A percentile compares a stretch with the other conserved stretches of the same genome.
Evolutionary conservation across 2,797 vertebrate species (phyloP).

Genomic region (Hapalemur alaotrensis): DNA sequence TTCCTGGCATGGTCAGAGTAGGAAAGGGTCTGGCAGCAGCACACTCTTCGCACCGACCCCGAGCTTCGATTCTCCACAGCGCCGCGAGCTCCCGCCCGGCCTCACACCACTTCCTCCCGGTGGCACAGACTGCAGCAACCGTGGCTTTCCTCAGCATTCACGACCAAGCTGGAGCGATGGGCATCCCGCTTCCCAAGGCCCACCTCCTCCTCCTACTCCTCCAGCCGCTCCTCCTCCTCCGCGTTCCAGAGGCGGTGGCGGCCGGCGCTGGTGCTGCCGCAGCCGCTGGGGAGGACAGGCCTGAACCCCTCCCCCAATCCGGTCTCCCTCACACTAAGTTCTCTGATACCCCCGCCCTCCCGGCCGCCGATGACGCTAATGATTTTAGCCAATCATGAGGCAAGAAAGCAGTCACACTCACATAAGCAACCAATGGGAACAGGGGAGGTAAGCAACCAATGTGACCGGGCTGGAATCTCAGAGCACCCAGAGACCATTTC

Average conservation of each 20-base stretch:
- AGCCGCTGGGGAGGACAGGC: slow-evolving; percentile 69
- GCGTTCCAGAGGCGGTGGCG: slow-evolving; percentile 59
- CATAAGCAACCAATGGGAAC: slow-evolving; percentile 53
- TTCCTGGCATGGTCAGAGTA: slow-evolving; percentile 86
- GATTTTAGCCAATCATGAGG: slow-evolving; percentile 51
- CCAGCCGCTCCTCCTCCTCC: slow-evolving; percentile 72
- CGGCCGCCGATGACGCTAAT: slow-evolving; percentile 27
- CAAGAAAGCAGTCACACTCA: slow-evolving; percentile 25
- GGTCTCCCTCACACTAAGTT: slow-evolving; percentile 49
- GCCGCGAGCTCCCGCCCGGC: slow-evolving; percentile 53
- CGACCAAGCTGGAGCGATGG: neutral
- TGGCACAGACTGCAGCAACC: slow-evolving; percentile 64
- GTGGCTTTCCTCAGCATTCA: slow-evolving; percentile 76
- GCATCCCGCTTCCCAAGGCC: slow-evolving; percentile 59
- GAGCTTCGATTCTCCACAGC: slow-evolving; percentile 43
- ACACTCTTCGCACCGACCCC: slow-evolving; percentile 61
- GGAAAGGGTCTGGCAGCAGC: slow-evolving; percentile 50
- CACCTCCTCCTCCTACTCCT: slow-evolving; percentile 65
- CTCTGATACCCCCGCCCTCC: slow-evolving; percentile 9
- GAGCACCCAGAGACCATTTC: slow-evolving; percentile 44
- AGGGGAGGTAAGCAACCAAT: neutral
- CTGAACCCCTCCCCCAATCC: slow-evolving; percentile 69
- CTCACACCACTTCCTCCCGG: slow-evolving; percentile 69
- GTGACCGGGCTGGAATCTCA: neutral
- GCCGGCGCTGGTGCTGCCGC: slow-evolving; percentile 65